Evolutionary conservation across 2,113 vertebrate species (phyloP).

Genomic region (Oncorhynchus tshawytscha): DNA sequence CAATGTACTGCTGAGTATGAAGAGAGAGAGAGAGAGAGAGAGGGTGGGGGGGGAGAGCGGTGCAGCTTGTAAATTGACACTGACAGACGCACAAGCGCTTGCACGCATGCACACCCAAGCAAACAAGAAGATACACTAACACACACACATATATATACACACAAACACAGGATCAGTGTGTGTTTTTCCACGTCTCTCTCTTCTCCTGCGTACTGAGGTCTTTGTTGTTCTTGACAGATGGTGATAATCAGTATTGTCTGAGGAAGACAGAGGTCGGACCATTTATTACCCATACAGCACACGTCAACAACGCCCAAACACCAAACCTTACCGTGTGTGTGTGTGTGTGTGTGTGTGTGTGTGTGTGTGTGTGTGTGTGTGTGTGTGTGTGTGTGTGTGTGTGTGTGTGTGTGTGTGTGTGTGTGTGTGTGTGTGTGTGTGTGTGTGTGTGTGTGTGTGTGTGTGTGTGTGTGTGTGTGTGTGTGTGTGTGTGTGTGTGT

Average conservation of each 20-base stretch:
- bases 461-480: neutral
- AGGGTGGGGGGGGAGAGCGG: neutral
- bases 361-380: neutral
- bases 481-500: neutral
- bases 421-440: neutral
- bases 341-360: neutral
- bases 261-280: neutral
- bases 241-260: neutral
- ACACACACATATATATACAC: neutral
- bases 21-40: too few relatives aligned
- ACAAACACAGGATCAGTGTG: neutral
- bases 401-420: neutral
- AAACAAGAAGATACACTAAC: neutral
- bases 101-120: slow-evolving; percentile 1
- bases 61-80: neutral
- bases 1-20: neutral
- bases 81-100: neutral
- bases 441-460: neutral
- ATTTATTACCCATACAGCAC: slow-evolving; percentile 20
- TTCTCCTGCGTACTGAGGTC: neutral
- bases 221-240: slow-evolving; percentile 18
- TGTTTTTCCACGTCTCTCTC: slow-evolving; percentile 16
- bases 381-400: neutral
- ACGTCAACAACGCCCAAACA: slow-evolving; percentile 5
- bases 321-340: neutral